Conservation (phyloP, 1,140 invertebrate genomes). For the Tetramorium alpestre region DNA sequence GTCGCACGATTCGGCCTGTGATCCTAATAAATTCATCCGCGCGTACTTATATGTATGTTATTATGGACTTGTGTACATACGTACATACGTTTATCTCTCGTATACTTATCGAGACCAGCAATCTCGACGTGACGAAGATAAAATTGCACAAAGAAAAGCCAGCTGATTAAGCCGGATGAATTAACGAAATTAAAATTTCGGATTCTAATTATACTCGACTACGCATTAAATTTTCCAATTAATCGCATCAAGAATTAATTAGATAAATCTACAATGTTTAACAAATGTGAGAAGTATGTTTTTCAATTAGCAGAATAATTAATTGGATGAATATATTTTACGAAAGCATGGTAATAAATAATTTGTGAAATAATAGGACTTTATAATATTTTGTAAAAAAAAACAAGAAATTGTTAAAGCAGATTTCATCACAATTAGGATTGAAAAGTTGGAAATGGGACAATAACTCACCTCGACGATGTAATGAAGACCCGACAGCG, state of each 20-base stretch:
- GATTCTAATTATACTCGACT: neutral
- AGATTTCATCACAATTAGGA: neutral
- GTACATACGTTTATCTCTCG: neutral
- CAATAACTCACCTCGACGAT: conserved; percentile 88
- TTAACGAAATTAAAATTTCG: neutral
- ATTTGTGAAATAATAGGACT: neutral
- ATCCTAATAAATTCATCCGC: conserved; percentile 33
- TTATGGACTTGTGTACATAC: neutral
- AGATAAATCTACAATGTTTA: neutral
- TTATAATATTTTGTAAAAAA: neutral
- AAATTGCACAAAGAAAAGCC: neutral
- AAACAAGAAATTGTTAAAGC: neutral
- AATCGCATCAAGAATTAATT: neutral
- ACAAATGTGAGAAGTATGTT: neutral
- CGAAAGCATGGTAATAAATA: neutral
- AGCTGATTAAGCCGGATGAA: neutral
- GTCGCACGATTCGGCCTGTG: neutral
- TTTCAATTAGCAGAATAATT: neutral
- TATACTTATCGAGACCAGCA: neutral
- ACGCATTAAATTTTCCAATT: neutral
- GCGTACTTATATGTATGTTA: neutral
- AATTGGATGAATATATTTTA: neutral
- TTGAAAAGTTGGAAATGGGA: neutral
- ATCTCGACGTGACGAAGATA: neutral
- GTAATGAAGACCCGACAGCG: conserved; percentile 89